A percentile compares a stretch with the other conserved stretches of the same genome.
Evolutionary conservation across 2,888 invertebrate genomes (phyloP).

Genomic region (Himalopsyche japonica): DNA sequence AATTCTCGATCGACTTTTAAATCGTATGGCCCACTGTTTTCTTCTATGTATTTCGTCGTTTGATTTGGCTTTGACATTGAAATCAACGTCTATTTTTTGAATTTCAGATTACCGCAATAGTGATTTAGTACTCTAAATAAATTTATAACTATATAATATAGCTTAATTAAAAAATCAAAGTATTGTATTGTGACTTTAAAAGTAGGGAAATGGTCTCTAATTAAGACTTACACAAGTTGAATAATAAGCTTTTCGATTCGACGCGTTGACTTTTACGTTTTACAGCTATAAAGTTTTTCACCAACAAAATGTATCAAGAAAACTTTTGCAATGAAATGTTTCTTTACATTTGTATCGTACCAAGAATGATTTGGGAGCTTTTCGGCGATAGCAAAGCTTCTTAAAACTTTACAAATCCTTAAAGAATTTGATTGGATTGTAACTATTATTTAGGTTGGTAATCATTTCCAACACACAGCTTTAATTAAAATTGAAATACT

Average conservation of each 20-base stretch:
- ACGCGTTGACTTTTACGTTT: background rate
- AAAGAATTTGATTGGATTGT: too few relatives aligned
- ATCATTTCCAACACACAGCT: too few relatives aligned
- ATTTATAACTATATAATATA: background rate
- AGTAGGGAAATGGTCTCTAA: background rate
- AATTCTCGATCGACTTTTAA: too few relatives aligned
- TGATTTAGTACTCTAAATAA: background rate
- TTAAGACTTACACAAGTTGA: background rate
- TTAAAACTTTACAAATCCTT: background rate
- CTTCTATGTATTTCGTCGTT: too few relatives aligned
- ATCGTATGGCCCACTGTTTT: too few relatives aligned
- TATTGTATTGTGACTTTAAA: background rate
- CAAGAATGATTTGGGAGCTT: background rate
- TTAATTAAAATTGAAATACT: too few relatives aligned
- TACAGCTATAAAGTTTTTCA: constrained; percentile 8
- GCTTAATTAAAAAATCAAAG: background rate
- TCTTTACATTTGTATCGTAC: constrained; percentile 20
- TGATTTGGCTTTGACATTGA: too few relatives aligned
- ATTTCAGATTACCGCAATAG: too few relatives aligned
- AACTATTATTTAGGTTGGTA: too few relatives aligned
- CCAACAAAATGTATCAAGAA: constrained; percentile 29
- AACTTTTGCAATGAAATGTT: constrained; percentile 38
- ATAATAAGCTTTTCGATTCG: background rate
- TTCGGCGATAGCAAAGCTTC: background rate
- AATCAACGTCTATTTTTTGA: too few relatives aligned